Evolutionary conservation across 2,113 vertebrate species (phyloP), one percentile per base, ranked within the genome.

Genomic region (Hemibagrus wyckioides): DNA sequence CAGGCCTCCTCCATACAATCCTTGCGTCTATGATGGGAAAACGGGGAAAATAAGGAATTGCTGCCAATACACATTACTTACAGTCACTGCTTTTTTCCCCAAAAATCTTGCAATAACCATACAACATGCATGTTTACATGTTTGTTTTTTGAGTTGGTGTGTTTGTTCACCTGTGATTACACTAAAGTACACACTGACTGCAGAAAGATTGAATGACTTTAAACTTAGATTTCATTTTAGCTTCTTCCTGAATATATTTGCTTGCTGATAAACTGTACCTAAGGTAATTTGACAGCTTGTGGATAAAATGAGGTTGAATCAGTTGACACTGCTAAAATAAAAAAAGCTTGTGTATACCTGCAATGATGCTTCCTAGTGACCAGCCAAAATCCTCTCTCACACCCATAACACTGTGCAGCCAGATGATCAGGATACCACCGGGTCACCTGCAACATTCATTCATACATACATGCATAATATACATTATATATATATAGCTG

Each of bases 401-500:
- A 99, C 90, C 97, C 97, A 0, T 99, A 98, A 96, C 98, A 99
- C 90, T 99, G 98, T 6, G 97, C 96, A 0, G 98, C 98, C 83
- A 99, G 93, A 93, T 99, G 98, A 92, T 99, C 98, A 1, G 98
- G 98, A 65, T 98, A 97, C 98, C 98, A 99, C 86, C 97, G 97
- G 0, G 97, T 99, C 94, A 99, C 96, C 98, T 99, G 94, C 9
- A 91, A 93, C 33, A 80, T 63, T 50, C 4, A 21, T 69, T n/a
- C 33, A 71, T 36, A 36, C n/a, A n/a, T n/a, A n/a, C n/a, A n/a
- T n/a, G n/a, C n/a, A n/a, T n/a, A n/a, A n/a, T n/a, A n/a, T n/a
- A n/a, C n/a, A n/a, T n/a, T n/a, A n/a, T n/a, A n/a, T n/a, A n/a
- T n/a, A n/a, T n/a, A n/a, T n/a, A n/a, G n/a, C n/a, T n/a, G n/a